Evolutionary conservation across 2,113 vertebrate species (phyloP), one percentile per base, ranked within the genome.

Genomic region (Misgurnus mizolepis): DNA sequence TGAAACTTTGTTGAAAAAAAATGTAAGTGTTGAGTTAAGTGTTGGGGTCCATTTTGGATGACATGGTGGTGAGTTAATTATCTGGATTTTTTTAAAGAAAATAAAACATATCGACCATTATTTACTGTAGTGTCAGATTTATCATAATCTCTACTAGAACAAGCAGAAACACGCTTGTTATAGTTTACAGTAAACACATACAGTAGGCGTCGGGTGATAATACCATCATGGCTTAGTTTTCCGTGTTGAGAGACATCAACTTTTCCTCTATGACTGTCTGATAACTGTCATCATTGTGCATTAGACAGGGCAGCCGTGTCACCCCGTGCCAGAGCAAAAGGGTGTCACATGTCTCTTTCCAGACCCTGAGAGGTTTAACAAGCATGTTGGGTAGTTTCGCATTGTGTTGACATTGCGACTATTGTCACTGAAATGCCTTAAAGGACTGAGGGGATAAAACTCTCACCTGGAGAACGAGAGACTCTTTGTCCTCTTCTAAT

Each of bases 401-500:
- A 67, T 69, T n/a, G 10, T 69, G 72, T 68, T 67, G 71, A 76
- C 72, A 58, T 41, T 43, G 14, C 34, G 34, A 39, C 15, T 76
- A 76, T 76, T 58, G 60, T 61, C 43, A 18, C 12, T 65, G 27
- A 45, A 61, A 47, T 18, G 22, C 7, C 22, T 40, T 10, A 11
- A 45, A 58, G n/a, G 41, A 11, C 14, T 45, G 12, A 22, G 49
- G 41, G 58, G 49, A 4, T 14, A 18, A 58, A 74, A 15, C 5
- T 62, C 71, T 84, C 45, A 96, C 95, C 95, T 96, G 95, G 67
- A 96, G 87, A 85, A 95, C 94, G 85, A 96, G 92, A 0, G 95
- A 96, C 76, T 96, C 94, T 86, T 95, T 95, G 85, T 96, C 95
- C 2, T 94, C 94, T 89, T 96, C 94, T 91, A 96, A 89, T 85